These are phyloP conservation scores for Chrysochloris asiatica DNA, from an alignment of 2,113 vertebrate species.

Conservation along the genomic window DNA sequence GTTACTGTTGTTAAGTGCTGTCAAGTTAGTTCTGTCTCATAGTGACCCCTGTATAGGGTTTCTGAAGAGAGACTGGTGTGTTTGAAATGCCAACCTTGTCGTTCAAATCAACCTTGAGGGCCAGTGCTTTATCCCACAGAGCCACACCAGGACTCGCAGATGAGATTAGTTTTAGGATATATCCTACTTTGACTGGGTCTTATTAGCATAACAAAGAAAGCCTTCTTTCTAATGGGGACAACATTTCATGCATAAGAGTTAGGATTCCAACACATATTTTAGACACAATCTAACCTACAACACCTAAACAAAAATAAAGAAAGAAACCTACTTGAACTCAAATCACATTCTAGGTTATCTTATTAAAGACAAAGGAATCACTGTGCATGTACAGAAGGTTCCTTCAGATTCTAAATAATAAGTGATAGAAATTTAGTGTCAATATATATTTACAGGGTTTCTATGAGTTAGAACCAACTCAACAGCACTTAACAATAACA, in stretches of 20 bases:
- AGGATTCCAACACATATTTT: background rate
- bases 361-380: background rate
- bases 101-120: no score
- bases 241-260: background rate
- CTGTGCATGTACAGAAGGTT: background rate
- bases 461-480: no score
- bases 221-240: background rate
- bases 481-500: no score
- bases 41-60: no score
- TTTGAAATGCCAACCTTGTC: no score
- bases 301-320: background rate
- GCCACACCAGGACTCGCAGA: no score
- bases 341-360: background rate
- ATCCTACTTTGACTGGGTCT: background rate
- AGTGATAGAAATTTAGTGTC: background rate
- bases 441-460: background rate
- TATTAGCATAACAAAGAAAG: background rate
- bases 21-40: no score
- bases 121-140: no score
- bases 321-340: background rate
- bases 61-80: no score
- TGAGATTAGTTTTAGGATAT: background rate
- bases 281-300: background rate
- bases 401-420: no score
- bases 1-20: no score